Conservation (phyloP, 2,113 vertebrate genomes). For the Spermophilus dauricus region DNA sequence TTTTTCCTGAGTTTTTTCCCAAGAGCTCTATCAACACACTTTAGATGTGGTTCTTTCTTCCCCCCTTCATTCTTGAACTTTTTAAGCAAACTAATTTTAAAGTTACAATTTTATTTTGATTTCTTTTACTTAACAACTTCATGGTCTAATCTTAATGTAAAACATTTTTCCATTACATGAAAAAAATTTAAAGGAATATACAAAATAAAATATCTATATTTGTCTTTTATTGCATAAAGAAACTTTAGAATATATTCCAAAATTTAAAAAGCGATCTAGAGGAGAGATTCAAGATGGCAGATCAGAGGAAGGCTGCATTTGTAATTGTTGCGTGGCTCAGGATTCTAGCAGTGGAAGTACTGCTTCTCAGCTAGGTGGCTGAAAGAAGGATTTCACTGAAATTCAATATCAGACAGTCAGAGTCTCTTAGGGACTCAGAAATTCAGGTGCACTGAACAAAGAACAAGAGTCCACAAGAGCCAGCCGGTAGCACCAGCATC, state of each 20-base stretch:
- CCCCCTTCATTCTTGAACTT: background rate
- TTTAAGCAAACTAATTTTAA: background rate
- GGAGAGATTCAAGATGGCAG: too few relatives aligned
- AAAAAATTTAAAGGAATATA: background rate
- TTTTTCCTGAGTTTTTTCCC: background rate
- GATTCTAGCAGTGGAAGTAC: too few relatives aligned
- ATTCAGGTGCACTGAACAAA: too few relatives aligned
- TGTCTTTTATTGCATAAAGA: background rate
- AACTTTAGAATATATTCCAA: background rate
- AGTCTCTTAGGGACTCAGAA: too few relatives aligned
- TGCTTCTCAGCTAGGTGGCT: too few relatives aligned
- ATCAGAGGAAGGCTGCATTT: too few relatives aligned
- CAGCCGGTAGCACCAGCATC: too few relatives aligned
- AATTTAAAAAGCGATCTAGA: background rate
- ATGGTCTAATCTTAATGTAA: background rate
- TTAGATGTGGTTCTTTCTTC: background rate
- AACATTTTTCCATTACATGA: background rate
- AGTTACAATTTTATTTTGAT: background rate
- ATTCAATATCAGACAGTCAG: too few relatives aligned
- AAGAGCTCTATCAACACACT: background rate
- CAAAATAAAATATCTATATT: slow-evolving; percentile 5
- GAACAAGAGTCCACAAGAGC: too few relatives aligned
- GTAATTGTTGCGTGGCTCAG: too few relatives aligned
- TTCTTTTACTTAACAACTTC: background rate
- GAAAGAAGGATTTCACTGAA: too few relatives aligned